Evolutionary conservation across 2,888 invertebrate genomes (phyloP).

Genomic region (Melanostoma scalare): DNA sequence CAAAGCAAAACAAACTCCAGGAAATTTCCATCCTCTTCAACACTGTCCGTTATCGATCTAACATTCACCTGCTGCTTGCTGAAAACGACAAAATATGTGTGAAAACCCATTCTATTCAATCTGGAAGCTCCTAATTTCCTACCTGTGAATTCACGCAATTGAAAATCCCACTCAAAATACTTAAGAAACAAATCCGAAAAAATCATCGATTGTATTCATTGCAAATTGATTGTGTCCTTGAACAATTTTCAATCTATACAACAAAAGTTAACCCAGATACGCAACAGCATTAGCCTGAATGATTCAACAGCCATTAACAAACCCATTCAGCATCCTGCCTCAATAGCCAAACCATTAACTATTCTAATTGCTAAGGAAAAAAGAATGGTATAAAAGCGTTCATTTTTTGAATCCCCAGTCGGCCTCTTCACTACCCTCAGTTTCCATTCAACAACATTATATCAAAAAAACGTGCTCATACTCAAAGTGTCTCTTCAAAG

Average conservation of each 20-base stretch:
- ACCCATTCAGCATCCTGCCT: constrained; percentile 54
- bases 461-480: constrained; percentile 28
- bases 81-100: no score
- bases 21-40: no score
- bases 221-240: constrained; percentile 6
- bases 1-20: no score
- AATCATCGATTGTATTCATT: constrained; percentile 4
- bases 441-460: not conserved
- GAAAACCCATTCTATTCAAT: no score
- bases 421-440: not conserved
- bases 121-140: no score
- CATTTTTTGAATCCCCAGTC: constrained; percentile 1
- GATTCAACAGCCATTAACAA: constrained; percentile 62
- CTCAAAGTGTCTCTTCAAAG: constrained; percentile 34
- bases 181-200: not conserved
- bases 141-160: no score
- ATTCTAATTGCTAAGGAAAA: constrained; percentile 44
- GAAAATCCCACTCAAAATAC: not conserved
- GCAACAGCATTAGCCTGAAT: constrained; percentile 51
- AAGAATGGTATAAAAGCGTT: not conserved
- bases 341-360: constrained; percentile 52
- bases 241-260: constrained; percentile 5
- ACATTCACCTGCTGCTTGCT: no score
- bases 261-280: constrained; percentile 51
- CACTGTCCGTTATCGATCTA: no score